Evolutionary conservation across 2,797 vertebrate genomes (phyloP), one percentile per base, ranked within the genome.

Genomic region (Odontamblyopus lacepedii): DNA sequence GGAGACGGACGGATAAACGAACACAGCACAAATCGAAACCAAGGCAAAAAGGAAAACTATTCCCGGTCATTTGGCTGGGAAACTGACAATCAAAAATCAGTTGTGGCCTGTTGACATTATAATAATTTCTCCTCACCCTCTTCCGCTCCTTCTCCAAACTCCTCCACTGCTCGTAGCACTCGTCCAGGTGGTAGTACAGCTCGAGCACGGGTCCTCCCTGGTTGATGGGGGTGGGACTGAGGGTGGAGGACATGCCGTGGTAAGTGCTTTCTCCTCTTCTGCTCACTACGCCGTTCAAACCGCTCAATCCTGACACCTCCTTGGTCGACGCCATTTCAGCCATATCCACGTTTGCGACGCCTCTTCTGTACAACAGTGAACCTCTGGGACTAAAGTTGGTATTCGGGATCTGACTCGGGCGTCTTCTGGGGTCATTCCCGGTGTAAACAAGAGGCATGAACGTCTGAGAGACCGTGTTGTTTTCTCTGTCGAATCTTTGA

Each of bases 121-220:
- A 35, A 7, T 60, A 0, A 23, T 60, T 60, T 16, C 27, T 30
- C 27, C 76, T 88, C 94, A 98, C 98, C 96, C 92, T 95, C 88
- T 96, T 97, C 75, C 96, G 95, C 74, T 98, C 96, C 82, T 94
- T 95, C 88, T 97, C 95, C 91, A 99, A 86, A 87, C 92, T 87
- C 90, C 84, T 95, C 93, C 94, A 96, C 80, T 98, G 95, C 70
- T 97, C 94, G 1, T 91, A 95, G 79, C 96, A 97, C 73, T 98
- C 94, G 18, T 98, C 95, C 73, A 98, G 88, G 74, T 90, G 88
- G 81, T 92, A 64, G 32, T 95, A 93, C 63, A 97, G 93, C 73
- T 96, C 95, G 2, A 90, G 92, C 79, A 89, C 86, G 70, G 93
- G 86, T 77, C 87, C 89, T 64, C 86, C 92, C 30, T 85, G 89